These are phyloP conservation scores for Colletes latitarsis DNA, from an alignment of 1,140 invertebrate species.

Conservation along the genomic window DNA sequence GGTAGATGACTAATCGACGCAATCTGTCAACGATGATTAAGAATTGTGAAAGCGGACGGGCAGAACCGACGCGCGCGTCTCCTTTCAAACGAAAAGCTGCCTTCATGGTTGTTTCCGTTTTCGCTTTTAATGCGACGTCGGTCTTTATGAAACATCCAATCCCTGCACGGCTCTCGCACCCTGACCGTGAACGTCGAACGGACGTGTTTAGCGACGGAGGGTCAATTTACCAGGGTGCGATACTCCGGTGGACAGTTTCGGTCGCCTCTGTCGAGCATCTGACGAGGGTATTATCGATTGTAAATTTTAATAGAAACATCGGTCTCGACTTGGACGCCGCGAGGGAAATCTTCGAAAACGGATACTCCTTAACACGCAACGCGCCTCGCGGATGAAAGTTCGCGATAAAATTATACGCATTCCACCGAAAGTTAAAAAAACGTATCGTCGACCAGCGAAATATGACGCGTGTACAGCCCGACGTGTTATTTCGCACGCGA, in stretches of 20 bases:
- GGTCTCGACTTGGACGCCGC: too few relatives aligned
- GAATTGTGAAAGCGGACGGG: conserved; percentile 48
- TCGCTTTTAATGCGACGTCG: conserved; percentile 24
- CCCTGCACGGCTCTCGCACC: conserved; percentile 46
- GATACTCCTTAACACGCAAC: neutral
- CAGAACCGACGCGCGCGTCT: conserved; percentile 56
- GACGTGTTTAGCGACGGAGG: conserved; percentile 78
- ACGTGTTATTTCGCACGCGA: conserved; percentile 33
- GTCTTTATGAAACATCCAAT: conserved; percentile 44
- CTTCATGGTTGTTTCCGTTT: conserved; percentile 33
- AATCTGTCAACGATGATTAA: conserved; percentile 54
- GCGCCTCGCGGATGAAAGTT: too few relatives aligned
- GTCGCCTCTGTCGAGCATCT: neutral
- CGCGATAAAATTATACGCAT: too few relatives aligned
- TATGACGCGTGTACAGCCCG: neutral
- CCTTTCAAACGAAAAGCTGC: conserved; percentile 33
- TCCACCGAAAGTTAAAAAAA: conserved; percentile 14
- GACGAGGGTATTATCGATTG: conserved; percentile 7
- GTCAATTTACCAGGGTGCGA: conserved; percentile 79
- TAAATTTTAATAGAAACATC: conserved; percentile 26
- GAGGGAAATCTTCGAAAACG: too few relatives aligned
- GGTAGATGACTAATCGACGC: conserved; percentile 17
- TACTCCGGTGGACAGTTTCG: conserved; percentile 65
- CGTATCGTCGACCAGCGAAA: neutral
- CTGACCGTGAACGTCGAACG: conserved; percentile 74